Percentiles rank a stretch among this genome's conserved stretches.
Conservation (phyloP, 2,113 vertebrate species). For the Vidua macroura region DNA sequence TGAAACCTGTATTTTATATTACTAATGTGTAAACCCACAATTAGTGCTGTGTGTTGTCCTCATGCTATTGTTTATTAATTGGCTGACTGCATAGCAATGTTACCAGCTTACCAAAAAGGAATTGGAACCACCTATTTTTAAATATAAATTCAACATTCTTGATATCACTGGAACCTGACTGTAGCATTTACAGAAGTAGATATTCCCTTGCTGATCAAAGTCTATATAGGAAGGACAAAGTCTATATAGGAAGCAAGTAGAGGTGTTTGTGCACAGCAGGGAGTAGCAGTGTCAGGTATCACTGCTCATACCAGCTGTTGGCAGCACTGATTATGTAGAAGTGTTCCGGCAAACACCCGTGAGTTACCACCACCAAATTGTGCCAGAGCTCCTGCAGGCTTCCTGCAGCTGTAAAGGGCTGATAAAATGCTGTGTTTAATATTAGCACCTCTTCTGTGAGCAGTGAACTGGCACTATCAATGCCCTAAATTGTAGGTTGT, state of each 20-base stretch:
- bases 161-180: background rate
- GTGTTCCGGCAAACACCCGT: background rate
- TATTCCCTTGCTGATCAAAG: background rate
- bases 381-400: background rate
- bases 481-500: background rate
- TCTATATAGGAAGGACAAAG: background rate
- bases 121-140: background rate
- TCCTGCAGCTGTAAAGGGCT: background rate
- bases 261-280: background rate
- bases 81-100: background rate
- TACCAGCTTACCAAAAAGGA: background rate
- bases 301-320: background rate
- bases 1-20: background rate
- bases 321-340: background rate
- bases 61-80: background rate
- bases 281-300: background rate
- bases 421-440: background rate
- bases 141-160: background rate
- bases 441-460: background rate
- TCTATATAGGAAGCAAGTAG: background rate
- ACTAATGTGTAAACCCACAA: background rate
- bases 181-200: background rate
- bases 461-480: background rate
- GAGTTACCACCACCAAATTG: background rate
- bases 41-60: background rate